A percentile compares a stretch with the other conserved stretches of the same genome.
Conservation (phyloP, 2,797 vertebrate species). For the Borostomias antarcticus region DNA sequence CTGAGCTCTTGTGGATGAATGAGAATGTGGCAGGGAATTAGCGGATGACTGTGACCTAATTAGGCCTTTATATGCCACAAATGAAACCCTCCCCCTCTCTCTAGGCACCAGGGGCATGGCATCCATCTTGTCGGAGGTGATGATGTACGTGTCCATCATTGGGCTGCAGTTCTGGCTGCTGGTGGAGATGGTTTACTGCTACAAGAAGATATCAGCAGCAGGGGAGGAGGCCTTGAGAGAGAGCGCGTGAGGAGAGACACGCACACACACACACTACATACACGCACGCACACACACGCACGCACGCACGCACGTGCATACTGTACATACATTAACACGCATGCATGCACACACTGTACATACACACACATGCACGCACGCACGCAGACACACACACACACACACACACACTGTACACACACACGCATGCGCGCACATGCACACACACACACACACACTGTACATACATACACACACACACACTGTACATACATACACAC, state of each 20-base stretch:
- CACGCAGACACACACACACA: too few relatives aligned
- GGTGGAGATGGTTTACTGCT: conserved; percentile 94
- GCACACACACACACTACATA: too few relatives aligned
- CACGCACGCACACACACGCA: neutral
- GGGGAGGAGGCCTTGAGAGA: conserved; percentile 86
- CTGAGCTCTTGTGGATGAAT: conserved; percentile 1
- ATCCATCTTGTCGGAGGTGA: conserved; percentile 90
- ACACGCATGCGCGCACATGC: neutral
- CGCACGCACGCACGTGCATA: neutral
- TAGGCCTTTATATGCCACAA: neutral
- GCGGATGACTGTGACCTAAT: neutral
- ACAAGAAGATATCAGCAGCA: conserved; percentile 86
- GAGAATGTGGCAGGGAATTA: neutral
- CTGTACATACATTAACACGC: too few relatives aligned
- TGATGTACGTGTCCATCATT: conserved; percentile 93
- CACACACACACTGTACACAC: too few relatives aligned
- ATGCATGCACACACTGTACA: too few relatives aligned
- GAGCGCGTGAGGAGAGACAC: conserved; percentile 81
- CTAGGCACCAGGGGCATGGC: conserved; percentile 83
- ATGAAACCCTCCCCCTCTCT: conserved; percentile 8
- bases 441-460: neutral
- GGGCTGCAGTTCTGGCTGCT: conserved; percentile 90
- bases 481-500: conserved; percentile 1
- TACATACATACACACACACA: too few relatives aligned
- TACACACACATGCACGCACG: too few relatives aligned